Base-by-base conservation (phyloP, 2,113 vertebrate species). In the Sphyrna mokarran region DNA sequence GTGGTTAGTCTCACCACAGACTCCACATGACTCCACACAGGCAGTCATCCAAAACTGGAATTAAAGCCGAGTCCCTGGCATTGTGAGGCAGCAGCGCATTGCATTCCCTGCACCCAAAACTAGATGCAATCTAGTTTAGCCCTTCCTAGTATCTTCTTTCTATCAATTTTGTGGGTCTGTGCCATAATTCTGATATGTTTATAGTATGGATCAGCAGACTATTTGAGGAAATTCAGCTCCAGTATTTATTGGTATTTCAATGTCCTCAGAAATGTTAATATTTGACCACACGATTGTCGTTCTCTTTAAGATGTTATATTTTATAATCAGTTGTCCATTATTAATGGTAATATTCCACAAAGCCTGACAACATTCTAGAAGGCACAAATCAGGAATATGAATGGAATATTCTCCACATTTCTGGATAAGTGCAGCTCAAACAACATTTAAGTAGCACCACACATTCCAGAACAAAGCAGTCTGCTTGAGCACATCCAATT, bases 221-320 rank as follows among this genome's bases (percentile, higher is more conserved):
- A 33, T 91, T 58, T 16, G 54, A 90, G 29, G 9, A 91, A 90
- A 90, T 87, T 87, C 85, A 90, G 54, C 23, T 26, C 6, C 66
- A 72, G 33, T 95, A 72, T 95, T 72, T 95, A 72, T 48, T 72
- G 26, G 29, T 54, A 48, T 72, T 72, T 95, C 40, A 95, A n/a
- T 23, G 29, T 48, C 40, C 11, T 95, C 54, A 26, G 7, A 48
- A 95, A 72, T 95, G 68, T 72, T 72, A 43, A 48, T 72, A 43
- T 14, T 70, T 54, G 40, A 54, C 70, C 54, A 26, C 18, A 37
- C 26, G 29, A 43, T 95, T 26, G 68, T 23, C 48, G 26, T 94
- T 69, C n/a, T 22, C 37, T 70, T 26, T 54, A 43, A 72, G 10
- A 20, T 70, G 0, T 69, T 94, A 43, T 4, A 69, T 11, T 40